Conservation (phyloP, 1,140 invertebrate genomes). For the Drosophila aff. region DNA sequence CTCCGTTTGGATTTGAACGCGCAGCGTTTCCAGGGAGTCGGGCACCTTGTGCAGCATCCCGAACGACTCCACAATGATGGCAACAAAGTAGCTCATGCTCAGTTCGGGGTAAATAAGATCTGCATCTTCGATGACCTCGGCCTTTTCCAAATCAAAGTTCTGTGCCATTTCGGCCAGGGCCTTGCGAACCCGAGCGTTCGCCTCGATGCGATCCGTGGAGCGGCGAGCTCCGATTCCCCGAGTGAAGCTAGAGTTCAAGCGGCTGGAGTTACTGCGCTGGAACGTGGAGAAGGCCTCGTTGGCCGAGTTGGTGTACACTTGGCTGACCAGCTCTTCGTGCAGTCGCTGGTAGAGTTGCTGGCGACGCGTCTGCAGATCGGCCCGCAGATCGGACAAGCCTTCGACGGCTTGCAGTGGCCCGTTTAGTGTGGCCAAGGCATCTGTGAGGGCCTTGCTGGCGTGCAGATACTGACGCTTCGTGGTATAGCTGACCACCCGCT, state of each 20-base stretch:
- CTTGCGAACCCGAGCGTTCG: conserved; percentile 84
- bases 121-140: conserved; percentile 88
- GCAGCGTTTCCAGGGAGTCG: conserved; percentile 93
- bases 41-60: conserved; percentile 93
- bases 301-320: conserved; percentile 90
- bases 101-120: conserved; percentile 88
- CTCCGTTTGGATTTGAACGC: conserved; percentile 92
- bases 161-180: conserved; percentile 85
- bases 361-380: conserved; percentile 90
- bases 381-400: conserved; percentile 91
- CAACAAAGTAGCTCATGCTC: conserved; percentile 90
- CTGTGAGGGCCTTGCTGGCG: conserved; percentile 93
- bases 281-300: conserved; percentile 86
- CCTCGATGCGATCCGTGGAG: conserved; percentile 86
- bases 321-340: conserved; percentile 90
- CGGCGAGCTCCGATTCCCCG: conserved; percentile 86
- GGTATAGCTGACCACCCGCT: conserved; percentile 90
- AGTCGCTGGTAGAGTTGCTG: conserved; percentile 90
- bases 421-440: conserved; percentile 89
- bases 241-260: conserved; percentile 86
- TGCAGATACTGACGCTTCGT: conserved; percentile 93
- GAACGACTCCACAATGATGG: conserved; percentile 94
- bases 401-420: conserved; percentile 91
- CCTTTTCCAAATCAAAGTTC: conserved; percentile 75
- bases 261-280: conserved; percentile 88